Conservation (phyloP, 2,113 vertebrate species). For the Synodontis membranacea region DNA sequence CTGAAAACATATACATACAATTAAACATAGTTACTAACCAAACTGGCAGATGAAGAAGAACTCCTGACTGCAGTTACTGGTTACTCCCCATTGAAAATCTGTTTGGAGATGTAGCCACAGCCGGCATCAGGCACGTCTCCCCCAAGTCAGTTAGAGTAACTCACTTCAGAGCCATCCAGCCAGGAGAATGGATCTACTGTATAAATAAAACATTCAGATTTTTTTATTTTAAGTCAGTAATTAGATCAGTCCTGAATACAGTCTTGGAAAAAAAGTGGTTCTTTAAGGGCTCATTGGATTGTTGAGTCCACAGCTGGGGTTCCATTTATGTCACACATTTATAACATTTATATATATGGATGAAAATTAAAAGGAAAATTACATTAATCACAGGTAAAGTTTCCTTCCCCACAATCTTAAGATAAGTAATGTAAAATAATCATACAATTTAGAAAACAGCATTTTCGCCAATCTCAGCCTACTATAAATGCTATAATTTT, state of each 20-base stretch:
- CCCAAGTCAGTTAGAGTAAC: conserved; percentile 80
- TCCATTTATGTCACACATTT: neutral
- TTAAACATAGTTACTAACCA: conserved; percentile 68
- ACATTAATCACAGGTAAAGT: neutral
- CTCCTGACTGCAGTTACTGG: conserved; percentile 81
- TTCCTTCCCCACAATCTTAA: neutral
- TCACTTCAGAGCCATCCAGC: conserved; percentile 85
- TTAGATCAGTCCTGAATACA: neutral
- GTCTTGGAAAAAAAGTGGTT: neutral
- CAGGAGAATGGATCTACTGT: conserved; percentile 77
- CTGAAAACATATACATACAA: neutral
- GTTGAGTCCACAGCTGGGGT: neutral
- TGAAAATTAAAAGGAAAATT: neutral
- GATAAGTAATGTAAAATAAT: neutral
- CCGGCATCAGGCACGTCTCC: conserved; percentile 56
- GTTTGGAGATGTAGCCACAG: conserved; percentile 80
- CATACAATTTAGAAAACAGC: neutral
- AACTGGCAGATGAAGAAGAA: conserved; percentile 87
- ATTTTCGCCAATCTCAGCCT: neutral
- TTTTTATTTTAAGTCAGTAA: neutral
- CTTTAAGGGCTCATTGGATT: neutral
- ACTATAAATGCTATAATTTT: neutral
- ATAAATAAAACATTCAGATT: conserved; percentile 8
- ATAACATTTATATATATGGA: neutral
- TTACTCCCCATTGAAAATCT: conserved; percentile 79